Conservation (phyloP, 2,113 vertebrate genomes). For the Psilopogon haemacephalus region DNA sequence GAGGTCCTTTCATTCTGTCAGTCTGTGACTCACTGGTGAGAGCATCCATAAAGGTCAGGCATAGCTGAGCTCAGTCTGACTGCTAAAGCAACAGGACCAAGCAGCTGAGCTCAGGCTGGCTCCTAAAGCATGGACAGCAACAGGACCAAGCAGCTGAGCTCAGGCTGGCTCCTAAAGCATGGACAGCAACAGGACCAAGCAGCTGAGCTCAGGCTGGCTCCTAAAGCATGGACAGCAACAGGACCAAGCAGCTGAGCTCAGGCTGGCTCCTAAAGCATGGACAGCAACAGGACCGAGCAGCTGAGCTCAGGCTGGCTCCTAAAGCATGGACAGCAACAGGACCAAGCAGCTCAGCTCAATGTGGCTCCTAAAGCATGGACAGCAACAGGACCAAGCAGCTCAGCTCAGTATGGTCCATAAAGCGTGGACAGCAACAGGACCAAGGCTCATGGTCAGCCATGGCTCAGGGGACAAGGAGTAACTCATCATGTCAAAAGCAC, state of each 20-base stretch:
- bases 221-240: too few relatives aligned
- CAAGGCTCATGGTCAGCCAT: not conserved
- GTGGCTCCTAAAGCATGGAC: too few relatives aligned
- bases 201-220: accelerated
- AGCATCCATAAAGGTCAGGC: not conserved
- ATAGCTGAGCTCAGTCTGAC: accelerated
- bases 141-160: not conserved
- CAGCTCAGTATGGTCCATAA: not conserved
- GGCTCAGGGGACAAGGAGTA: not conserved
- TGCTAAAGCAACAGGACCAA: not conserved
- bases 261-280: not conserved
- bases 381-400: not conserved
- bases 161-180: too few relatives aligned
- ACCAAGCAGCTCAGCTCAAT: accelerated
- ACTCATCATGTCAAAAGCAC: not conserved
- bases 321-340: not conserved
- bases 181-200: not conserved
- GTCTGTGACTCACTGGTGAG: not conserved
- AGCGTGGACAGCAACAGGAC: not conserved
- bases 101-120: not conserved
- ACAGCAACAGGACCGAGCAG: not conserved
- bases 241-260: not conserved
- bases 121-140: not conserved
- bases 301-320: not conserved
- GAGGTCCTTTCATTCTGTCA: too few relatives aligned